A percentile compares a stretch with the other conserved stretches of the same genome.
These are phyloP conservation scores for Odontophorus gujanensis DNA, from an alignment of 2,113 vertebrate species.

Conservation along the genomic window DNA sequence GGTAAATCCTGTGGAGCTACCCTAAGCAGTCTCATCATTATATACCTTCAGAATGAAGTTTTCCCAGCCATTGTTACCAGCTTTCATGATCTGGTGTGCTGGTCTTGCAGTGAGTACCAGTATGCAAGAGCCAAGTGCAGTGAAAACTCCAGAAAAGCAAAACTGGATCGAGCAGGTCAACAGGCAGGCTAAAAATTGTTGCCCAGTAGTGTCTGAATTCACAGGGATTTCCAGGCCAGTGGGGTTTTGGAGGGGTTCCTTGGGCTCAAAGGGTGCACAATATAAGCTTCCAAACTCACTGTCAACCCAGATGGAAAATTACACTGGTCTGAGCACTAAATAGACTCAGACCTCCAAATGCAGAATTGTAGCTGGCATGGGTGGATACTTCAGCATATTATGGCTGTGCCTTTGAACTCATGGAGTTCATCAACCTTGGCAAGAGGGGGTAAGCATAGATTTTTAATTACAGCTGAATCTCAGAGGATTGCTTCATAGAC, in stretches of 20 bases:
- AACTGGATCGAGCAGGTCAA: too few species aligned
- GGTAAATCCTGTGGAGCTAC: background rate
- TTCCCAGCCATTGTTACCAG: conserved; percentile 88
- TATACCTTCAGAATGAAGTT: conserved; percentile 92
- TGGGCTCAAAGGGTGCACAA: background rate
- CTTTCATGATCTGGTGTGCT: conserved; percentile 83
- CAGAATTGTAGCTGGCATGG: background rate
- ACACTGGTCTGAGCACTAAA: background rate
- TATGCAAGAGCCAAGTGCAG: too few species aligned
- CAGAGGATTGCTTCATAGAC: background rate
- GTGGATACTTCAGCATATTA: background rate
- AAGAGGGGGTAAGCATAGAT: background rate
- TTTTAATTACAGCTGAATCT: background rate
- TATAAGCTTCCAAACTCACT: background rate
- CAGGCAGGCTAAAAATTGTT: too few species aligned
- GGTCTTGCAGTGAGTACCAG: too few species aligned
- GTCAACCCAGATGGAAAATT: background rate
- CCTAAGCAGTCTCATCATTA: conserved; percentile 66
- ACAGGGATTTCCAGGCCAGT: accelerated
- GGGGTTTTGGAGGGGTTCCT: background rate
- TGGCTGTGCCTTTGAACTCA: background rate
- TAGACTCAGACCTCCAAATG: background rate
- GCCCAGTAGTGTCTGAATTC: too few species aligned
- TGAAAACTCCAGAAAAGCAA: too few species aligned
- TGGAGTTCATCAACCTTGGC: background rate